These are phyloP conservation scores for Microtus oregoni DNA, from an alignment of 2,113 vertebrate species.

Conservation along the genomic window DNA sequence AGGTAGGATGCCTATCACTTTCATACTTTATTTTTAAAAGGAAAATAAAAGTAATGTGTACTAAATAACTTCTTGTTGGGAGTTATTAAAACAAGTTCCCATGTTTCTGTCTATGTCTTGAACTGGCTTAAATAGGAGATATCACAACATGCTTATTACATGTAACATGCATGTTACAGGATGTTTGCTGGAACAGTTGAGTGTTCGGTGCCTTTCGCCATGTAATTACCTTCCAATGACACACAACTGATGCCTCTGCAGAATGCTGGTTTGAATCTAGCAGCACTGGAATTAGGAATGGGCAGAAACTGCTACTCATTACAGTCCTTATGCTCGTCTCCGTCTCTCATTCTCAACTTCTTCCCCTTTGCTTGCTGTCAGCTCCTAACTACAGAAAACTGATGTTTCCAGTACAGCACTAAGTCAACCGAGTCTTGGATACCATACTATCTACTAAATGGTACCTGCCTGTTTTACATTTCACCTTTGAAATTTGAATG, in stretches of 20 bases:
- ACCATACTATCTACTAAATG: neutral
- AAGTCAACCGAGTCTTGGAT: constrained; percentile 38
- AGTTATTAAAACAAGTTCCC: neutral
- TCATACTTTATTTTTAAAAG: neutral
- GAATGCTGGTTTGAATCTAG: neutral
- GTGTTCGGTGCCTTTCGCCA: neutral
- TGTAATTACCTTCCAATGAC: neutral
- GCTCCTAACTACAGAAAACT: constrained; percentile 5
- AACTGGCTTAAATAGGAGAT: neutral
- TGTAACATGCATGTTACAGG: no score
- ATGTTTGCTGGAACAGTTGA: neutral
- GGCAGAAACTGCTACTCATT: neutral
- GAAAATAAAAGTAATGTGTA: neutral
- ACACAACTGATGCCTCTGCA: neutral
- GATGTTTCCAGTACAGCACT: constrained; percentile 20
- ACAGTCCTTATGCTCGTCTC: neutral
- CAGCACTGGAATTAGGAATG: neutral
- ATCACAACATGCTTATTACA: neutral
- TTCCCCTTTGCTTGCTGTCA: constrained; percentile 23
- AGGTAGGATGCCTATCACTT: neutral
- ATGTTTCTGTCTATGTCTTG: neutral
- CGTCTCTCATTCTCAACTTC: neutral
- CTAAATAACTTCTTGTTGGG: neutral
- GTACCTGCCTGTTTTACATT: neutral
- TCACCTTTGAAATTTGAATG: constrained; percentile 47